Evolutionary conservation across 2,113 vertebrate genomes (phyloP).

Genomic region (Pteruthius melanotis): DNA sequence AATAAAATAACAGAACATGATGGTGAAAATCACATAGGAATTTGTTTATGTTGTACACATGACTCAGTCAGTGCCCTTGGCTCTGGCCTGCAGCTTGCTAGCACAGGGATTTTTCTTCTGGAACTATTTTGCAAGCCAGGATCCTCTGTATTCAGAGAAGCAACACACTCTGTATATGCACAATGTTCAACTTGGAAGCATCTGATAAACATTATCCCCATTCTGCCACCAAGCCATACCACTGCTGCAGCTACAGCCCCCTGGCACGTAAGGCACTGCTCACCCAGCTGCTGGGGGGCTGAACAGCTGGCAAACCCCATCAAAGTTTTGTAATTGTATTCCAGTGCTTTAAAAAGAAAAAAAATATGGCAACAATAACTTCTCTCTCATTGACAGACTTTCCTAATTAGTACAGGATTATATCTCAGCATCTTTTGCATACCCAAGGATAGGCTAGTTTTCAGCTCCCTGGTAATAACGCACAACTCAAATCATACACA

Average conservation of each 20-base stretch:
- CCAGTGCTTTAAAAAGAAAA: neutral
- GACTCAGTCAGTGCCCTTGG: neutral
- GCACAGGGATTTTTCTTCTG: neutral
- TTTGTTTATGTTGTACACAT: neutral
- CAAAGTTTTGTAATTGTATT: neutral
- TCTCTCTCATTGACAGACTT: neutral
- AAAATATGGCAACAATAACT: neutral
- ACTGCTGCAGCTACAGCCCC: neutral
- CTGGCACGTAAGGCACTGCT: neutral
- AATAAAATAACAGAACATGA: neutral
- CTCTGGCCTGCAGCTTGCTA: neutral
- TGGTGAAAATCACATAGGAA: neutral
- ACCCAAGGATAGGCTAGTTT: neutral
- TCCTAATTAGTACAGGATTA: neutral
- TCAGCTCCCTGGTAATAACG: neutral
- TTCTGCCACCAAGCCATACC: neutral
- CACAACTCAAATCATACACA: neutral
- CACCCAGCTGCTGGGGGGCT: neutral
- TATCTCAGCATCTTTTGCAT: neutral
- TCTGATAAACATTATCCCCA: neutral
- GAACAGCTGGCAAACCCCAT: neutral
- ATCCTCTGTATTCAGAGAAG: neutral
- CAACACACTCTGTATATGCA: neutral
- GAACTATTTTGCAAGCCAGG: neutral
- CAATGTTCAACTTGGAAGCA: neutral